Base-by-base conservation (phyloP, 2,113 vertebrate genomes). In the Odontesthes bonariensis region DNA sequence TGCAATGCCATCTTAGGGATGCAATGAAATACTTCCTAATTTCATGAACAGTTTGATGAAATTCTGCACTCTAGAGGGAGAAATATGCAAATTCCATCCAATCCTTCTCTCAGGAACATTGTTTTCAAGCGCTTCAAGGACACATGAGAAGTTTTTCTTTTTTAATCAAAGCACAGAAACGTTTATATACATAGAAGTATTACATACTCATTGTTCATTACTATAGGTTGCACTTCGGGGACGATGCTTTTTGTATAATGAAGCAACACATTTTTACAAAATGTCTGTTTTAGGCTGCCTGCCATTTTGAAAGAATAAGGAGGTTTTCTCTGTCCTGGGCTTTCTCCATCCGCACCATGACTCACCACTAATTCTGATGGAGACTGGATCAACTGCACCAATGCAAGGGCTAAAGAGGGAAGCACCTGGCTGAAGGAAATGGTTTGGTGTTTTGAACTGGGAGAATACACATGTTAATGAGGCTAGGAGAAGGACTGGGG, bases 401-500 rank as follows among this genome's bases (percentile, higher is more conserved):
- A 33, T 42, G 59, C 77, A 68, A 77, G 69, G 77, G 71, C 79
- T 66, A 64, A 64, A 79, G 83, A 80, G 85, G 91, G 86, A 91
- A 92, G 89, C 92, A 92, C 92, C 92, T 92, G 92, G 87, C 83
- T 56, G 69, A 81, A 83, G 84, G 84, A 89, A 88, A 79, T 74
- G 51, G 88, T 89, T 86, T 80, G 86, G 86, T 86, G 84, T 89
- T 86, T 86, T 81, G 81, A 86, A 86, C 82, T 20, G 46, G 75
- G 80, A 87, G 85, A 90, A 90, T 89, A 81, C 67, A 74, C 86
- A 89, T 86, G 86, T 86, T 92, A 92, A 88, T 89, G 87, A 92
- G 88, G 80, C 83, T 70, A 64, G 69, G 69, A 88, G 84, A 82
- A 73, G 77, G 73, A 73, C 70, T 35, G 82, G 79, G 86, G 69